Evolutionary conservation across 2,113 vertebrate species (phyloP), one percentile per base, ranked within the genome.

Genomic region (Muscicapa adusta): DNA sequence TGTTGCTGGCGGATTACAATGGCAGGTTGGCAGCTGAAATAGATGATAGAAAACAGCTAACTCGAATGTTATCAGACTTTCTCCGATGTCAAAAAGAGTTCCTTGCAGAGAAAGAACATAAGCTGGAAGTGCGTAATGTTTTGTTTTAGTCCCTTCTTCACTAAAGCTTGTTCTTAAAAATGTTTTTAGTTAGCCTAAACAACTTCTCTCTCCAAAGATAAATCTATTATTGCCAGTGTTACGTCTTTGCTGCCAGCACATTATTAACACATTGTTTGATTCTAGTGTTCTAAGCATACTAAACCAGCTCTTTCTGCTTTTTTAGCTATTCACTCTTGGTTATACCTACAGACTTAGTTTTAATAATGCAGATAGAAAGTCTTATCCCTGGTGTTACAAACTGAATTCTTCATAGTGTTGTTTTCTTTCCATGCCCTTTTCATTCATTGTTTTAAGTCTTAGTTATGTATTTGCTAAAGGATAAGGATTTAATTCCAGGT

Each of bases 1-100:
- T 99, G 99, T 95, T 99, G 94, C 98, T 99, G 95, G 99, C 99
- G 77, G 99, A 99, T 98, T 99, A 99, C 98, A 99, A 99, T 67
- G 99, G 99, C 74, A 99, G 99, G 95, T 96, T 99, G 98, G 99
- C 99, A 29, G 99, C 99, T 66, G 99, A 99, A 97, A 99, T 99
- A 80, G 99, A 99, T 94, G 99, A 99, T 96, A 98, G 99, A 89
- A 98, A 99, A 86, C 99, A 99, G 91, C 98, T 99, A 61, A 99
- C 98, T 22, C 98, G 98, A 88, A 99, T 99, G 89, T 98, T 99
- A 77, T 98, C 98, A 4, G 98, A 99, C 95, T 99, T 99, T 97
- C 98, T 99, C 94, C 99, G 99, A 91, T 99, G 98, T 98, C 99
- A 99, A 98, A 99, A 99, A 98, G 99, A 99, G 89, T 98, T 99